A percentile compares a stretch with the other conserved stretches of the same genome.
These are phyloP conservation scores for Chironomus tepperi DNA, from an alignment of 1,140 invertebrate species.

Conservation along the genomic window DNA sequence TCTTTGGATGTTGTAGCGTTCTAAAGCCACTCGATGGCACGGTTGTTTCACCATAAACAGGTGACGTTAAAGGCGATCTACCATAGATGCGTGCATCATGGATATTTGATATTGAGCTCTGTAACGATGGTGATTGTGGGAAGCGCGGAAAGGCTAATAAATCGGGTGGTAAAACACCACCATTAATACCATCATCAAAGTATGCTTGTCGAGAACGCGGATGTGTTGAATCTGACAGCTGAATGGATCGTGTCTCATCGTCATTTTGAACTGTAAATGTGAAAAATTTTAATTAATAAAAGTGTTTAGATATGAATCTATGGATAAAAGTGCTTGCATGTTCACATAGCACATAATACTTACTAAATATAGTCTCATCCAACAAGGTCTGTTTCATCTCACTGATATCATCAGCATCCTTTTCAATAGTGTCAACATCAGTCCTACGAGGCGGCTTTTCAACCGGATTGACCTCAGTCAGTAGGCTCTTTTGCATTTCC, in stretches of 20 bases:
- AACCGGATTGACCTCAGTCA: slow-evolving; percentile 71
- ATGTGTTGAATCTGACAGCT: slow-evolving; percentile 39
- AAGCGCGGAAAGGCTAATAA: slow-evolving; percentile 65
- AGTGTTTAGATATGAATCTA: too few species aligned
- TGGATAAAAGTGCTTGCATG: too few species aligned
- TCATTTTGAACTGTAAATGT: slow-evolving; percentile 46
- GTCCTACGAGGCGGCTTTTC: slow-evolving; percentile 65
- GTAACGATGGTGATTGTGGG: slow-evolving; percentile 57
- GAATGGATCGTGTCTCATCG: slow-evolving; percentile 53
- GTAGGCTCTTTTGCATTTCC: slow-evolving; percentile 69
- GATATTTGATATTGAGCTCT: slow-evolving; percentile 65
- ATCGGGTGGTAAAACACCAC: slow-evolving; percentile 55
- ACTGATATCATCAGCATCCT: slow-evolving; percentile 62
- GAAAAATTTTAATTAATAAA: slow-evolving; percentile 22
- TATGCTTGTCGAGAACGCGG: slow-evolving; percentile 36
- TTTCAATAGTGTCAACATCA: slow-evolving; percentile 57
- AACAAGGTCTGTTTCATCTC: slow-evolving; percentile 68
- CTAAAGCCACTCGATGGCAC: slow-evolving; percentile 33
- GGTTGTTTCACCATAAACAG: slow-evolving; percentile 38
- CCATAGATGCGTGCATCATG: slow-evolving; percentile 47
- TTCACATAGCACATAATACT: slow-evolving; percentile 40
- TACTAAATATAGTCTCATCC: slow-evolving; percentile 63
- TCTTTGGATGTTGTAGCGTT: slow-evolving; percentile 39
- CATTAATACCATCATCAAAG: slow-evolving; percentile 37
- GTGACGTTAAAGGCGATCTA: slow-evolving; percentile 36